These are phyloP conservation scores for Calcarius lapponicus DNA, from an alignment of 2,797 vertebrate genomes.

Conservation along the genomic window DNA sequence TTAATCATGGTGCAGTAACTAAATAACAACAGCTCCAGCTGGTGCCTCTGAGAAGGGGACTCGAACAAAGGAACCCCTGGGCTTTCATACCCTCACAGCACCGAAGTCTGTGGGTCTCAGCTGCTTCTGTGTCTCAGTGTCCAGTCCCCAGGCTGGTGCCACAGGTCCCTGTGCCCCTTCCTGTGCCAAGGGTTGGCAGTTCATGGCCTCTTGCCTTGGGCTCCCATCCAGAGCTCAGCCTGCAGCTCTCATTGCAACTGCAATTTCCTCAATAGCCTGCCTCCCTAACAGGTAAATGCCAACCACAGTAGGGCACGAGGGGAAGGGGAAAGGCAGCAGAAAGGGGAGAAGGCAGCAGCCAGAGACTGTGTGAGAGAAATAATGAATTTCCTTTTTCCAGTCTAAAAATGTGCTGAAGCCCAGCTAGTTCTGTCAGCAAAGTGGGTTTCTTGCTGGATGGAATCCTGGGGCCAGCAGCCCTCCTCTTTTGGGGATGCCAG, in stretches of 20 bases:
- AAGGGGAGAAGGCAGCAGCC: background rate
- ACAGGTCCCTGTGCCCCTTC: background rate
- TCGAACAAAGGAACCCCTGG: background rate
- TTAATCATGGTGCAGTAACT: background rate
- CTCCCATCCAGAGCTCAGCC: background rate
- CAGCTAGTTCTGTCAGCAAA: background rate
- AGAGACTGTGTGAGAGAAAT: background rate
- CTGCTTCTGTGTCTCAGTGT: background rate
- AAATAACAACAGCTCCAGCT: background rate
- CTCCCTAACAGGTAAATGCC: background rate
- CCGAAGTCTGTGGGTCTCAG: background rate
- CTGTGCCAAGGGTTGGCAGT: background rate
- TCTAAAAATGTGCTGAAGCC: background rate
- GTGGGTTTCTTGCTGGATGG: background rate
- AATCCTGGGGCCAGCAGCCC: background rate
- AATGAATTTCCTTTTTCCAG: background rate
- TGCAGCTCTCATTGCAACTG: background rate
- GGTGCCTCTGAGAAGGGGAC: background rate
- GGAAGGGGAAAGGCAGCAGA: background rate
- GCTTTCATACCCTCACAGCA: background rate
- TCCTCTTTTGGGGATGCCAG: fast-evolving
- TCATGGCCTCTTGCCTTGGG: background rate
- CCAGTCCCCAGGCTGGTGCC: background rate
- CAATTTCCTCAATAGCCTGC: background rate
- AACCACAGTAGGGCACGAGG: fast-evolving